These are phyloP conservation scores for Pteronura brasiliensis DNA, from an alignment of 2,113 vertebrate species.

Conservation along the genomic window DNA sequence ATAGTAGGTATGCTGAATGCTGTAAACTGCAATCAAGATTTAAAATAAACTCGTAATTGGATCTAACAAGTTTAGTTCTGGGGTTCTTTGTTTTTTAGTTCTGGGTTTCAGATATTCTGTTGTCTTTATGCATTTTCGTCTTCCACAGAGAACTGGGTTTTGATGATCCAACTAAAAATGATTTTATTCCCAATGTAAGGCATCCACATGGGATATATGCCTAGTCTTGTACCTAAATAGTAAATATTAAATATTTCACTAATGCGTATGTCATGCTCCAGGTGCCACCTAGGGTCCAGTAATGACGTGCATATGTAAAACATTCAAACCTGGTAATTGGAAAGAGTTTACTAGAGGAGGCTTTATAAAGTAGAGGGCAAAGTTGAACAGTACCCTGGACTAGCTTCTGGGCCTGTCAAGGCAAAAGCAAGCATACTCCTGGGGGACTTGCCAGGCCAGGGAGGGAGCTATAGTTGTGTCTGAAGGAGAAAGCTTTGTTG, in stretches of 20 bases:
- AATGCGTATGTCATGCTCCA: background rate
- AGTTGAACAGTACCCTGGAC: fast-evolving
- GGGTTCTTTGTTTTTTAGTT: background rate
- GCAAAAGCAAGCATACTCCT: background rate
- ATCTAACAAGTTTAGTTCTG: background rate
- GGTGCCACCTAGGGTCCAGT: conserved; percentile 16
- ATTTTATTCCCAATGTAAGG: background rate
- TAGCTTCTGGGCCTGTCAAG: background rate
- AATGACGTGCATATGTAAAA: background rate
- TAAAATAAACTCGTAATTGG: background rate
- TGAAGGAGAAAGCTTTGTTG: background rate
- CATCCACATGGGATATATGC: background rate
- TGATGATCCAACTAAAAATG: background rate
- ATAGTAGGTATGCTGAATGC: background rate
- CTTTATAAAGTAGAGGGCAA: background rate
- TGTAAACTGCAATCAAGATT: background rate
- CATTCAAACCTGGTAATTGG: background rate
- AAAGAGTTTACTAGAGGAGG: background rate
- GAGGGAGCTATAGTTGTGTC: background rate
- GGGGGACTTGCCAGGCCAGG: background rate
- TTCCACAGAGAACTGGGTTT: background rate
- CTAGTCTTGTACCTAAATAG: background rate
- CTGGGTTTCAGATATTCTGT: background rate
- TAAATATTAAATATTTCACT: background rate
- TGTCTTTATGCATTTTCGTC: background rate